Evolutionary conservation across 2,797 vertebrate genomes (phyloP).

Genomic region (Moxostoma hubbsi): DNA sequence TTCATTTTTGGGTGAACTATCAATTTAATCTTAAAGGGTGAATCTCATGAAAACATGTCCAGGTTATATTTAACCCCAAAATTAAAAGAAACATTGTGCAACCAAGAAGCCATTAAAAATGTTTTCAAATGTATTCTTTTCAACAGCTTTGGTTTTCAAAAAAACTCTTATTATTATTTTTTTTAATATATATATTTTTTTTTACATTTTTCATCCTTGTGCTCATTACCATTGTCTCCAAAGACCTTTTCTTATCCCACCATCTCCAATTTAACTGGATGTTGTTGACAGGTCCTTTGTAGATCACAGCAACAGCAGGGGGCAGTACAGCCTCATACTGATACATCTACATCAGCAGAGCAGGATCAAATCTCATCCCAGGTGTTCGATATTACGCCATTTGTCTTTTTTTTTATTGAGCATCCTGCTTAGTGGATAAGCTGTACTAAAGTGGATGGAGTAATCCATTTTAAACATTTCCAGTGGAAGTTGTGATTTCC

Average conservation of each 20-base stretch:
- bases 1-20: too few relatives aligned
- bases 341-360: background rate
- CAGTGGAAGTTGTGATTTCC: conserved; percentile 46
- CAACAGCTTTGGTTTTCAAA: background rate
- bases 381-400: conserved; percentile 42
- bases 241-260: conserved; percentile 6
- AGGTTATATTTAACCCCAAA: too few relatives aligned
- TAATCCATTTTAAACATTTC: conserved; percentile 52
- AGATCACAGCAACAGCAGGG: conserved; percentile 59
- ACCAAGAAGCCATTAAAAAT: background rate
- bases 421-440: conserved; percentile 49
- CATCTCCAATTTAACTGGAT: conserved; percentile 18
- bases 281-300: conserved; percentile 2
- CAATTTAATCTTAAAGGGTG: too few relatives aligned
- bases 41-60: too few relatives aligned
- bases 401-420: conserved; percentile 42
- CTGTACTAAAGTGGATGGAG: conserved; percentile 45
- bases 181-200: too few relatives aligned
- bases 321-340: conserved; percentile 65
- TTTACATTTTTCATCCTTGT: background rate
- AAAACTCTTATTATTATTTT: too few relatives aligned
- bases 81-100: too few relatives aligned
- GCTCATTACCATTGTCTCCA: background rate
- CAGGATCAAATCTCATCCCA: conserved; percentile 23
- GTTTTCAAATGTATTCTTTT: background rate